These are phyloP conservation scores for Pararge aegeria DNA, from an alignment of 1,140 invertebrate species.

Conservation along the genomic window DNA sequence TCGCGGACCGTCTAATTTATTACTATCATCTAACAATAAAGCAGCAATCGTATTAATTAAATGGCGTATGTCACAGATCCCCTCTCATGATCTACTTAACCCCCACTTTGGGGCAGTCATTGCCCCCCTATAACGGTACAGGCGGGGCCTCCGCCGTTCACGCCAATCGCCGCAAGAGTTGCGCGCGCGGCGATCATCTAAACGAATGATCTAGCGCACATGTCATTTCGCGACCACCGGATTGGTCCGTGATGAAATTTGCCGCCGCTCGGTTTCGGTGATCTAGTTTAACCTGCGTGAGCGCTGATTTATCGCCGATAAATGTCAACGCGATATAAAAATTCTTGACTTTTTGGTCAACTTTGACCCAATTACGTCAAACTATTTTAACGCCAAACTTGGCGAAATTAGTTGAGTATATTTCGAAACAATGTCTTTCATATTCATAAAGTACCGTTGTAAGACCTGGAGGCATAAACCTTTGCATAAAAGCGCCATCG, in stretches of 20 bases:
- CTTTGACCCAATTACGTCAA: slow-evolving; percentile 42
- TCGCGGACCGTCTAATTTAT: slow-evolving; percentile 22
- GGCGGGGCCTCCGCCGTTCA: slow-evolving; percentile 58
- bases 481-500: slow-evolving; percentile 35
- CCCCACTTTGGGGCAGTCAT: slow-evolving; percentile 66
- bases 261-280: slow-evolving; percentile 42
- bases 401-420: slow-evolving; percentile 6
- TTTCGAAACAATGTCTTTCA: slow-evolving; percentile 24
- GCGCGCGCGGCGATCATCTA: slow-evolving; percentile 59
- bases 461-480: slow-evolving; percentile 27
- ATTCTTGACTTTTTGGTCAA: slow-evolving; percentile 37
- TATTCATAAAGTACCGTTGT: slow-evolving; percentile 30
- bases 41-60: slow-evolving; percentile 57
- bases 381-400: slow-evolving; percentile 26
- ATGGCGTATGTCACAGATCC: slow-evolving; percentile 66
- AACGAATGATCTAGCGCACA: slow-evolving; percentile 70
- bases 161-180: slow-evolving; percentile 62
- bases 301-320: slow-evolving; percentile 35
- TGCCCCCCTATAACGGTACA: slow-evolving; percentile 74
- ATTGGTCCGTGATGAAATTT: slow-evolving; percentile 65
- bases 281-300: slow-evolving; percentile 50
- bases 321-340: slow-evolving; percentile 33
- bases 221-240: slow-evolving; percentile 68
- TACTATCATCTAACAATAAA: slow-evolving; percentile 21
- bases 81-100: slow-evolving; percentile 62